A percentile compares a stretch with the other conserved stretches of the same genome.
phyloP scores from a whole-genome alignment of 2,888 invertebrate genomes.

The Diachrysia chrysitis region DNA sequence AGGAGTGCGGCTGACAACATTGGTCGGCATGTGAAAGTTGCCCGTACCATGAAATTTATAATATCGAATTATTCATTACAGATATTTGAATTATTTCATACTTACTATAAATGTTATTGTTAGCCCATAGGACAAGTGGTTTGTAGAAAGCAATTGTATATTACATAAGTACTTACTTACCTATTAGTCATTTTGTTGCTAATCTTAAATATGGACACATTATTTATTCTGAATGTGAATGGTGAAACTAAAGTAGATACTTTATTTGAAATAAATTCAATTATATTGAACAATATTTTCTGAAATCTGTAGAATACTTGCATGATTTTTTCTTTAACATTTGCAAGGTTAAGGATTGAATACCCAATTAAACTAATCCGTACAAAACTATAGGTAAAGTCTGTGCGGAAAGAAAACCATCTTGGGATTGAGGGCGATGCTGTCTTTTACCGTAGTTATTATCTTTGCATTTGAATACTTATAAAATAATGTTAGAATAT shows the following conservation, averaged over 20 bases:
- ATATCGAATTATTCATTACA: conserved; percentile 48
- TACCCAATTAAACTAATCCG: neutral
- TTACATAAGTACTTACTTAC: neutral
- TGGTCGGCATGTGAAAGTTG: conserved; percentile 50
- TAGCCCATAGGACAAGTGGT: neutral
- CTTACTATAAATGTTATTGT: conserved; percentile 18
- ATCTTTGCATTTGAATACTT: too few species aligned
- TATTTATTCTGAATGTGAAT: neutral
- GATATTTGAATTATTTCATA: conserved; percentile 51
- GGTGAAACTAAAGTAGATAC: neutral
- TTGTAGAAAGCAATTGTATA: neutral
- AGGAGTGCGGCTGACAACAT: conserved; percentile 51
- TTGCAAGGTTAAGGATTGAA: neutral
- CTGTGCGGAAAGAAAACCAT: too few species aligned
- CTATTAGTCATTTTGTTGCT: neutral
- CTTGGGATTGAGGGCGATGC: too few species aligned
- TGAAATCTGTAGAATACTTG: too few species aligned
- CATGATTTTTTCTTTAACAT: neutral
- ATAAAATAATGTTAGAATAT: too few species aligned
- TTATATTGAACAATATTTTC: too few species aligned
- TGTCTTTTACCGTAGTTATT: too few species aligned
- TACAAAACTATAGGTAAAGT: neutral
- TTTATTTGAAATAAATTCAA: too few species aligned
- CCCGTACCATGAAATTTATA: conserved; percentile 52
- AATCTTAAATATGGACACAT: neutral